These are phyloP conservation scores for Mionectes macconnelli DNA, from an alignment of 2,113 vertebrate species.

Conservation along the genomic window DNA sequence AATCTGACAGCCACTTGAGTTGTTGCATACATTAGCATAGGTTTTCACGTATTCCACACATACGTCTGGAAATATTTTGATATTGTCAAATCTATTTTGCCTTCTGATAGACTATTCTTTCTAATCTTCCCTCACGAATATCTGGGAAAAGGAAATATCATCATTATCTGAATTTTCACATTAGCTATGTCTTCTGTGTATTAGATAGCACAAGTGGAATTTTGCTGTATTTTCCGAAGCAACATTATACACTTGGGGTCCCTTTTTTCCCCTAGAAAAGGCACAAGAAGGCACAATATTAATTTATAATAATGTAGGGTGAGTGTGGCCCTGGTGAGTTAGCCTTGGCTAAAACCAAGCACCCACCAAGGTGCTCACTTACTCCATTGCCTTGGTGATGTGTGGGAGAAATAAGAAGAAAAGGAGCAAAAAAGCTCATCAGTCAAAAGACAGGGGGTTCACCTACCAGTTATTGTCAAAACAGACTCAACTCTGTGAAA, in stretches of 20 bases:
- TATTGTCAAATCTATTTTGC: neutral
- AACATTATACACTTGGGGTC: neutral
- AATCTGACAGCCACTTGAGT: slow-evolving; percentile 9
- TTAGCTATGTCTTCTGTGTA: neutral
- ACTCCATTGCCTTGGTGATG: neutral
- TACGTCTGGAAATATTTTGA: slow-evolving; percentile 35
- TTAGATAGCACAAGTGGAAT: neutral
- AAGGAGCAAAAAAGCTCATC: neutral
- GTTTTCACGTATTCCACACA: neutral
- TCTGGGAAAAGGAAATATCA: neutral
- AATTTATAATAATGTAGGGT: neutral
- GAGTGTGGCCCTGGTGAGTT: neutral
- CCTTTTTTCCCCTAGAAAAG: neutral
- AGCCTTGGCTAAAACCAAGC: neutral
- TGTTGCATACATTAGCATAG: slow-evolving; percentile 17
- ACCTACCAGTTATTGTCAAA: neutral
- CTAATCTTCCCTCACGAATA: neutral
- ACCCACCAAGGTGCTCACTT: neutral
- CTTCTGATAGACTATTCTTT: neutral
- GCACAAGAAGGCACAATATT: neutral
- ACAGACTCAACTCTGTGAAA: neutral
- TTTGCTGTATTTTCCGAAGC: neutral
- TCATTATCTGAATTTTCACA: neutral
- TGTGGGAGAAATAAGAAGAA: neutral
- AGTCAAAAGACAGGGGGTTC: neutral